Base-by-base conservation (phyloP, 2,113 vertebrate species). In the Aspiorhynchus laticeps region DNA sequence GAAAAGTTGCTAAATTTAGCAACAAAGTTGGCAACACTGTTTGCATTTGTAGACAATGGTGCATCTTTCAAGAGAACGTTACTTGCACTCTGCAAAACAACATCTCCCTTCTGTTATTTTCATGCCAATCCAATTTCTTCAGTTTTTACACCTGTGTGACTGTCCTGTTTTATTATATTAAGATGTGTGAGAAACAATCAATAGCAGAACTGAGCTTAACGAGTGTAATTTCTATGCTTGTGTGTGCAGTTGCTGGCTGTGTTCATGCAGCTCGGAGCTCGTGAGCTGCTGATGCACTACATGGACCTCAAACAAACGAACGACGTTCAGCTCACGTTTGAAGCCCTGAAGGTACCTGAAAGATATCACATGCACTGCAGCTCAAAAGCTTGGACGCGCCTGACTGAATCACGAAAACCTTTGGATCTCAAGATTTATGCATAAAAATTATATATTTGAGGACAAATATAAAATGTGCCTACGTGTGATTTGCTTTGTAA, bases 201-300 rank as follows among this genome's bases (percentile, higher is more conserved):
- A 4, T 48, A 48, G 46, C 46, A 48, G 46, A 48, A 48, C 46
- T 48, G 46, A 12, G 11, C 12, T 24, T 1, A 4, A n/a, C 11
- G 59, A 5, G 61, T 28, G 28, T 59, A 41, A 41, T 41, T n/a
- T 71, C 10, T 71, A 12, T 65, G 33, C 43, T 19, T 90, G 21
- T 90, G 74, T 43, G 88, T 86, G 84, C 90, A 99, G 98, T 92
- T 99, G 74, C 93, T 99, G 76, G 98, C 98, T 36, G 98, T 98
- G 86, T 99, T 99, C 91, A 99, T 99, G 98, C 98, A 99, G 86
- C 96, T 99, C 92, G 97, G 98, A 46, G 97, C 98, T 83, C 96
- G 98, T 59, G 97, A 99, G 84, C 91, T 99, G 84, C 98, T 99
- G 93, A 98, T 99, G 97, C 97, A 98, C 90, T 99, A 99, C 89